Evolutionary conservation across 2,888 invertebrate genomes (phyloP).

Genomic region (Glyphotaelius pellucidus): DNA sequence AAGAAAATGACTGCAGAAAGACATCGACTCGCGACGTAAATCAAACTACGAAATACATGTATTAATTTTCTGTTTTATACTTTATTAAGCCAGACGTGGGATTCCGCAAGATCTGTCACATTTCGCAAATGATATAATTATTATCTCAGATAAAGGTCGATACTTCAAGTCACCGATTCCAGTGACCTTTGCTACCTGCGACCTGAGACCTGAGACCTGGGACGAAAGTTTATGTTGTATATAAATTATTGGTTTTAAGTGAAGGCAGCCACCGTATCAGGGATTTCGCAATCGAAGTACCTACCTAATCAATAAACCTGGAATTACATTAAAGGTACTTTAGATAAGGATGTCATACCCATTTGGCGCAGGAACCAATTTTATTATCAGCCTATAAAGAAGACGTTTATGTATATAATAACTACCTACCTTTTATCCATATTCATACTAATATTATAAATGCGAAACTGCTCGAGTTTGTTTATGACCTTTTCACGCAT

Average conservation of each 20-base stretch:
- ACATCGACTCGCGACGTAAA: background rate
- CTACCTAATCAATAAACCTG: background rate
- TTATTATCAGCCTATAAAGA: background rate
- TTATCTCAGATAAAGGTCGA: background rate
- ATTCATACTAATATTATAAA: too few relatives aligned
- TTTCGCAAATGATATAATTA: constrained; percentile 2
- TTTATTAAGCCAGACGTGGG: background rate
- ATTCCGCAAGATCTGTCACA: background rate
- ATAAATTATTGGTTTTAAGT: background rate
- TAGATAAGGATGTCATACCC: background rate
- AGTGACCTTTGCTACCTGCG: background rate
- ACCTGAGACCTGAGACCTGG: background rate
- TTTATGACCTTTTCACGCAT: too few relatives aligned
- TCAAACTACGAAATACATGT: background rate
- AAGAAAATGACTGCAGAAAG: background rate
- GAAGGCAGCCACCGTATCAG: background rate
- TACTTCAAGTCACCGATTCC: background rate
- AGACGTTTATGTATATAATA: background rate
- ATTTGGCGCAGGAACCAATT: background rate
- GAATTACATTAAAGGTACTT: background rate
- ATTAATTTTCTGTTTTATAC: background rate
- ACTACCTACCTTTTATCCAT: background rate
- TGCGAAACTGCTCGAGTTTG: too few relatives aligned
- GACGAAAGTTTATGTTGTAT: background rate
- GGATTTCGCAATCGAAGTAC: background rate